Conservation (phyloP, 2,797 vertebrate genomes). For the Girardinus metallicus region DNA sequence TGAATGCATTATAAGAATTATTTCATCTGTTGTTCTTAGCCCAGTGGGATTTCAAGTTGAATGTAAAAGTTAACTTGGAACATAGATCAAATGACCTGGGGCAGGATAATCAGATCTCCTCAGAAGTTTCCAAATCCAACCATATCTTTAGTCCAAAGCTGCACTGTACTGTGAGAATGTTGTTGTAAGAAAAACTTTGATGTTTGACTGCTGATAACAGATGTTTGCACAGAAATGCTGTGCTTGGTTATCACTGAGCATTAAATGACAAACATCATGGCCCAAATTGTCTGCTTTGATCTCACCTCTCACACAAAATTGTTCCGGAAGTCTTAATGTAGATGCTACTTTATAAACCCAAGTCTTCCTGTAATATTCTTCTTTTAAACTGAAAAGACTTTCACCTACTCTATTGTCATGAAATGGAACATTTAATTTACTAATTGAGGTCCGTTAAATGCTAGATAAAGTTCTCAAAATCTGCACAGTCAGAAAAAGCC, state of each 20-base stretch:
- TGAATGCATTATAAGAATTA: constrained; percentile 44
- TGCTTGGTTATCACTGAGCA: background rate
- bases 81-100: constrained; percentile 51
- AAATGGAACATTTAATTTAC: background rate
- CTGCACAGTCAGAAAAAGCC: background rate
- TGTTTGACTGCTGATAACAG: background rate
- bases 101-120: constrained; percentile 55
- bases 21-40: constrained; percentile 59
- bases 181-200: background rate
- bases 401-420: background rate
- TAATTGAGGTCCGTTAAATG: background rate
- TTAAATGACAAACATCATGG: background rate
- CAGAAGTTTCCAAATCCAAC: constrained; percentile 51
- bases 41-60: constrained; percentile 23
- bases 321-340: background rate
- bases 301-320: background rate
- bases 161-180: constrained; percentile 12
- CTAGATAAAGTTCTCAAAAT: background rate
- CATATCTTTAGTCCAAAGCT: constrained; percentile 39
- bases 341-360: background rate
- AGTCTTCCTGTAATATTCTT: background rate
- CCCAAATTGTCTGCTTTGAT: background rate
- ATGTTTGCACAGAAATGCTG: background rate
- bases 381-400: background rate
- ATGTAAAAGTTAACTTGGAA: constrained; percentile 38